phyloP scores from a whole-genome alignment of 2,113 vertebrate species.

The Orycteropus afer region DNA sequence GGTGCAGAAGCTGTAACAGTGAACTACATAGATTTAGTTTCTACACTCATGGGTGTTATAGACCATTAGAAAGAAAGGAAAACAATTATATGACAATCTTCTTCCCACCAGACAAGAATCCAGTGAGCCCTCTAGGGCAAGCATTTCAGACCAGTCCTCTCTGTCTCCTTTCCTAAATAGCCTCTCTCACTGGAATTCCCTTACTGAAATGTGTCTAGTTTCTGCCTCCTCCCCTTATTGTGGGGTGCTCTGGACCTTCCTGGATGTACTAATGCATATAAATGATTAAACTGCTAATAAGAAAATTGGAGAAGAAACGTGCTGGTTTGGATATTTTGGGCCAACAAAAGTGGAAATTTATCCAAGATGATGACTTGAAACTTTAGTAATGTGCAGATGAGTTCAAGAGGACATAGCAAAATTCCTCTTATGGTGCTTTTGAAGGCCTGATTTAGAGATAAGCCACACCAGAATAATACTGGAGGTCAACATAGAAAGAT shows the following conservation, averaged over 20 bases:
- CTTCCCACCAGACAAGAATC: not conserved
- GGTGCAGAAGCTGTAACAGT: not conserved
- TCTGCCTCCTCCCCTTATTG: not conserved
- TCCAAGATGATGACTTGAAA: not conserved
- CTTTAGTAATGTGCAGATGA: not conserved
- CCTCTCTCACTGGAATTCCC: not conserved
- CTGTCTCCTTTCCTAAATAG: not conserved
- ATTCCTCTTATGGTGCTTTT: not conserved
- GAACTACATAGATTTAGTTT: not conserved
- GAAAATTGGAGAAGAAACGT: not conserved
- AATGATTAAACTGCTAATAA: not conserved
- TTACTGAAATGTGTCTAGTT: not conserved
- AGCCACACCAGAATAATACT: not conserved
- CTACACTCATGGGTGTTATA: not conserved
- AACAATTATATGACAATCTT: too few relatives aligned
- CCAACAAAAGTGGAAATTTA: not conserved
- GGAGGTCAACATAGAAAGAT: not conserved
- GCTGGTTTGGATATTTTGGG: not conserved
- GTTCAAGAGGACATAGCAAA: not conserved
- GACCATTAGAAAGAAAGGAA: not conserved
- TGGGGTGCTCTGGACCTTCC: not conserved
- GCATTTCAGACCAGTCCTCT: not conserved
- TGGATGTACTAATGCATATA: not conserved
- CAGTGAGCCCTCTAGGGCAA: accelerated
- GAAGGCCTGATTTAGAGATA: not conserved